A percentile compares a stretch with the other conserved stretches of the same genome.
phyloP scores from a whole-genome alignment of 2,888 invertebrate genomes.

The Leptarthrus brevirostris region DNA sequence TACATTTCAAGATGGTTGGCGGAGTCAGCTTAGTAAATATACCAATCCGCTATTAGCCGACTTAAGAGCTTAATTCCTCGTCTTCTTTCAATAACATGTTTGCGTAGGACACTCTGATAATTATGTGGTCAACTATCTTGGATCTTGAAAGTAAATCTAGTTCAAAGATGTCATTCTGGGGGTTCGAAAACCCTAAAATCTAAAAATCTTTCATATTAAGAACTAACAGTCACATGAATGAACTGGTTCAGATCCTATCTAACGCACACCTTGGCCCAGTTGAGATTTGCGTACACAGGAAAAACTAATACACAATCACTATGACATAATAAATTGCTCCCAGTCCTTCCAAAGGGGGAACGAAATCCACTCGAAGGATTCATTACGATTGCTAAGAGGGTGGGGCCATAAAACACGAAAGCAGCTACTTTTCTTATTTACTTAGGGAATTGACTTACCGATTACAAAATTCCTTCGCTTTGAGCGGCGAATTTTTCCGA shows the following conservation, averaged over 20 bases:
- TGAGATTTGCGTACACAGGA: slow-evolving; percentile 15
- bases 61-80: too few species aligned
- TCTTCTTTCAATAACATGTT: too few species aligned
- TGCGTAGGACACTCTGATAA: too few species aligned
- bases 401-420: slow-evolving; percentile 41
- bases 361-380: slow-evolving; percentile 39
- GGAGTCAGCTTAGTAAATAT: too few species aligned
- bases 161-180: neutral
- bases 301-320: slow-evolving; percentile 12
- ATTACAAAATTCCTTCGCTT: slow-evolving; percentile 42
- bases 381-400: slow-evolving; percentile 39
- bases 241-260: slow-evolving; percentile 22
- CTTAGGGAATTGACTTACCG: slow-evolving; percentile 27
- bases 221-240: neutral
- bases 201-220: neutral
- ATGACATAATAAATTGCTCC: slow-evolving; percentile 45
- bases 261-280: slow-evolving; percentile 4
- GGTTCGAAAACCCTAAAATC: neutral
- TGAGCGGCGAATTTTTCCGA: slow-evolving; percentile 15
- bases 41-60: too few species aligned
- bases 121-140: too few species aligned
- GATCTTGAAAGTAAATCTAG: too few species aligned
- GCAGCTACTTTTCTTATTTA: slow-evolving; percentile 1
- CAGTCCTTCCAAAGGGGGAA: slow-evolving; percentile 12
- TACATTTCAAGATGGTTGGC: too few species aligned